phyloP scores from a whole-genome alignment of 2,113 vertebrate species.

The Setophaga kirtlandii region DNA sequence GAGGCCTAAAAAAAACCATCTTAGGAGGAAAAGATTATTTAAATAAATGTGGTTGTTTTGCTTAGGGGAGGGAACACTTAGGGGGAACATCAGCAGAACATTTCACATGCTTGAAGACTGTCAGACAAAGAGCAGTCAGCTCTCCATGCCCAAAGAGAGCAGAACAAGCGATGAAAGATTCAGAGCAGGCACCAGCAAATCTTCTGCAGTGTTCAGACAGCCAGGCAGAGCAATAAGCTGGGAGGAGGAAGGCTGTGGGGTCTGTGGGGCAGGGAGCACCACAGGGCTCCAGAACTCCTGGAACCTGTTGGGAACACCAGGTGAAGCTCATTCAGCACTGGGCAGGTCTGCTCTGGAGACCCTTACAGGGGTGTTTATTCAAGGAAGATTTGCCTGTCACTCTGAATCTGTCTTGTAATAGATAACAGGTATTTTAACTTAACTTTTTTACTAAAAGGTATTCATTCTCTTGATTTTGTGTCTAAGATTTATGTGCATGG shows the following conservation, averaged over 20 bases:
- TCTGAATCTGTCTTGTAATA: not conserved
- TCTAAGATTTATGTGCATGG: not conserved
- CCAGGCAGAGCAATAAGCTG: not conserved
- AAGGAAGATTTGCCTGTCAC: not conserved
- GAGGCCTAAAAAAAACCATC: not conserved
- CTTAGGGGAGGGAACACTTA: not conserved
- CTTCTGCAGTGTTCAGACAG: not conserved
- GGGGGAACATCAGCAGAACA: not conserved
- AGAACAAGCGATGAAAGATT: constrained; percentile 25
- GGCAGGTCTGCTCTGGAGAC: not conserved
- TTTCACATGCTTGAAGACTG: constrained; percentile 2
- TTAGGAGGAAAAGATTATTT: not conserved
- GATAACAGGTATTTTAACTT: not conserved
- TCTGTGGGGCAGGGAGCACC: not conserved
- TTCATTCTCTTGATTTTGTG: not conserved
- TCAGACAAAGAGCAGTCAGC: not conserved
- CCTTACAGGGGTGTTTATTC: not conserved
- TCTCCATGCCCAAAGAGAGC: constrained; percentile 1
- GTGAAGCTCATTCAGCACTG: not conserved
- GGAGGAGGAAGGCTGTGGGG: not conserved
- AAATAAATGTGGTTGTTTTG: not conserved
- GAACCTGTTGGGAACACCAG: not conserved
- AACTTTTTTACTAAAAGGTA: not conserved
- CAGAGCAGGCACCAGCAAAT: constrained; percentile 11
- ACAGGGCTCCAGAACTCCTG: not conserved